phyloP scores from a whole-genome alignment of 2,113 vertebrate species.

The Tachuris rubrigastra region DNA sequence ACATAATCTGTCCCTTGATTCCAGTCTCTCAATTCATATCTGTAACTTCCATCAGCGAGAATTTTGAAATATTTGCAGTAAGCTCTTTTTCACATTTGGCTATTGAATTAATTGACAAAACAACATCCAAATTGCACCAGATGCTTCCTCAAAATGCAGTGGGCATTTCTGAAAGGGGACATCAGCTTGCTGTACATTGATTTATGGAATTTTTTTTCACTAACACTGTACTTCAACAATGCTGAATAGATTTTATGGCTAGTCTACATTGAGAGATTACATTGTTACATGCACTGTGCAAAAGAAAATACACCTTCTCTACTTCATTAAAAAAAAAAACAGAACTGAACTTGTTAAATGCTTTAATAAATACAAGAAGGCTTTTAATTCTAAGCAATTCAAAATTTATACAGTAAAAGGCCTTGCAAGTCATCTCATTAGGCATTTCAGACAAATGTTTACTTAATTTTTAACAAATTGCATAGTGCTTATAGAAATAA shows the following conservation, averaged over 20 bases:
- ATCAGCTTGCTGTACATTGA: background rate
- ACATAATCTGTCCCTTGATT: background rate
- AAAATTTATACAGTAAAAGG: background rate
- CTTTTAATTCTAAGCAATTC: background rate
- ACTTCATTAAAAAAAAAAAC: background rate
- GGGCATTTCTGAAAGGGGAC: background rate
- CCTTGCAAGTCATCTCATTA: background rate
- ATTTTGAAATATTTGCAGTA: background rate
- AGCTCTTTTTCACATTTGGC: background rate
- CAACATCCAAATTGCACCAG: background rate
- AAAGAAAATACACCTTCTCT: background rate
- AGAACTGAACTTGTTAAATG: background rate
- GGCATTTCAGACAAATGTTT: background rate
- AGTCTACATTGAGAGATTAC: background rate
- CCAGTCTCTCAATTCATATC: background rate
- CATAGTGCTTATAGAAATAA: background rate
- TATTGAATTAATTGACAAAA: conserved; percentile 3
- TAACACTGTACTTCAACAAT: background rate
- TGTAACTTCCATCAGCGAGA: conserved; percentile 39
- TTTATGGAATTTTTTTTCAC: background rate
- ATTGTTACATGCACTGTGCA: background rate
- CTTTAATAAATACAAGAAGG: background rate
- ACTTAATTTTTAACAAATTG: background rate
- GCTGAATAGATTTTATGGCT: background rate
- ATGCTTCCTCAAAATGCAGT: background rate